Evolutionary conservation across 2,797 vertebrate species (phyloP).

Genomic region (Chelon labrosus): DNA sequence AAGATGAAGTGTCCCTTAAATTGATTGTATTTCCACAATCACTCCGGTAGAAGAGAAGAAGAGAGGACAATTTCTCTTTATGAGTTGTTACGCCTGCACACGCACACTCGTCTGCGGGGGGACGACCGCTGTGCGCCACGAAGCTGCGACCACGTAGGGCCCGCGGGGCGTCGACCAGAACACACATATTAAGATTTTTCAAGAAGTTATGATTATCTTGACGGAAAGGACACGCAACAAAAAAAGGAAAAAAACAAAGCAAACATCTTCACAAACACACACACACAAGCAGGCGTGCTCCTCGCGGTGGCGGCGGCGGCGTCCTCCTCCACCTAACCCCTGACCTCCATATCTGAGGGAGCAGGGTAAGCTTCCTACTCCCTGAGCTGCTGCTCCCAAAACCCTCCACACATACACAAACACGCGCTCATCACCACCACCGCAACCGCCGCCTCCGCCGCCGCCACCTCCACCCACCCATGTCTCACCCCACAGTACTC

Average conservation of each 20-base stretch:
- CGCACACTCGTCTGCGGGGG: slow-evolving; percentile 23
- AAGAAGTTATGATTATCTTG: slow-evolving; percentile 35
- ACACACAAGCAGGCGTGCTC: slow-evolving; percentile 28
- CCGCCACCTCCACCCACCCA: slow-evolving; percentile 59
- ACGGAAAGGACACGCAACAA: not conserved
- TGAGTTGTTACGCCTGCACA: slow-evolving; percentile 68
- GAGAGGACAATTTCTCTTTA: slow-evolving; percentile 66
- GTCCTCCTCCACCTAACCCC: slow-evolving; percentile 71
- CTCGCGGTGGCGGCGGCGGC: slow-evolving; percentile 11
- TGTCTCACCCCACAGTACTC: slow-evolving; percentile 63
- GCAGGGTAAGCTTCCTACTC: slow-evolving; percentile 79
- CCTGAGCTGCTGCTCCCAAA: slow-evolving; percentile 66
- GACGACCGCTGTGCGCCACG: slow-evolving; percentile 21
- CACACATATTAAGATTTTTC: slow-evolving; percentile 18
- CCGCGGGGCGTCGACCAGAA: slow-evolving; percentile 36
- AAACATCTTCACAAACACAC: slow-evolving; percentile 6
- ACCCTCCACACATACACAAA: slow-evolving; percentile 28
- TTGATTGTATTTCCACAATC: slow-evolving; percentile 76
- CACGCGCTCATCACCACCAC: slow-evolving; percentile 26
- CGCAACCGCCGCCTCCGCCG: slow-evolving; percentile 44
- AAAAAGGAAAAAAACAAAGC: slow-evolving; percentile 22
- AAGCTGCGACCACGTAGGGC: too few relatives aligned
- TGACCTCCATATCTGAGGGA: slow-evolving; percentile 79
- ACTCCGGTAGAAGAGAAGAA: slow-evolving; percentile 50
- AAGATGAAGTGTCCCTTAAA: slow-evolving; percentile 68